These are phyloP conservation scores for Ptychoptera albimana DNA, from an alignment of 2,888 invertebrate species.

Conservation along the genomic window DNA sequence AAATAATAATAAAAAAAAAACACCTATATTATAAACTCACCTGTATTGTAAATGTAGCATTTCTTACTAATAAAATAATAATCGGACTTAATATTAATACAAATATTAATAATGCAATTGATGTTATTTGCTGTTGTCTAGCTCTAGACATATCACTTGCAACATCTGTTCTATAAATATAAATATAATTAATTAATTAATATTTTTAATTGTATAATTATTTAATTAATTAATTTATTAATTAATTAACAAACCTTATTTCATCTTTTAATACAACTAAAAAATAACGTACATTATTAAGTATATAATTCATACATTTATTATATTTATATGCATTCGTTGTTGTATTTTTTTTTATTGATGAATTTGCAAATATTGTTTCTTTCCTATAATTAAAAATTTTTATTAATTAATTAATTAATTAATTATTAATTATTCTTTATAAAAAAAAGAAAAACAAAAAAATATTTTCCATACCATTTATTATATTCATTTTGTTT, in stretches of 20 bases:
- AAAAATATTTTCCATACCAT: too few species aligned
- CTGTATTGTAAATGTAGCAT: conserved; percentile 39
- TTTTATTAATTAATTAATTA: background rate
- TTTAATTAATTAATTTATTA: conserved; percentile 4
- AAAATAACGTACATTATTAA: conserved; percentile 13
- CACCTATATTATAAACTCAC: conserved; percentile 20
- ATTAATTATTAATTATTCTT: background rate
- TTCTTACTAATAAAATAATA: conserved; percentile 35
- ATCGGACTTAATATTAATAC: conserved; percentile 37
- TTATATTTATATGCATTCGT: too few species aligned
- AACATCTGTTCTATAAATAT: conserved; percentile 30
- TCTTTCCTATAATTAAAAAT: background rate
- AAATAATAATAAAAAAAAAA: too few species aligned
- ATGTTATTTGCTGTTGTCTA: conserved; percentile 30
- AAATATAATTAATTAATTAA: conserved; percentile 10
- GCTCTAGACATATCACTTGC: conserved; percentile 32
- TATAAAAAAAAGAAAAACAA: too few species aligned
- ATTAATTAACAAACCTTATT: conserved; percentile 2
- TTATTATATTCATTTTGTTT: too few species aligned
- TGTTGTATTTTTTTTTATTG: background rate
- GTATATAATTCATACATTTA: too few species aligned
- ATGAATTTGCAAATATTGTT: background rate
- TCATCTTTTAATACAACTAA: conserved; percentile 8
- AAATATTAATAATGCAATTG: conserved; percentile 31
- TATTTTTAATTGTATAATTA: background rate